Conservation (phyloP, 2,888 invertebrate species). For the Rhagonycha fulva region DNA sequence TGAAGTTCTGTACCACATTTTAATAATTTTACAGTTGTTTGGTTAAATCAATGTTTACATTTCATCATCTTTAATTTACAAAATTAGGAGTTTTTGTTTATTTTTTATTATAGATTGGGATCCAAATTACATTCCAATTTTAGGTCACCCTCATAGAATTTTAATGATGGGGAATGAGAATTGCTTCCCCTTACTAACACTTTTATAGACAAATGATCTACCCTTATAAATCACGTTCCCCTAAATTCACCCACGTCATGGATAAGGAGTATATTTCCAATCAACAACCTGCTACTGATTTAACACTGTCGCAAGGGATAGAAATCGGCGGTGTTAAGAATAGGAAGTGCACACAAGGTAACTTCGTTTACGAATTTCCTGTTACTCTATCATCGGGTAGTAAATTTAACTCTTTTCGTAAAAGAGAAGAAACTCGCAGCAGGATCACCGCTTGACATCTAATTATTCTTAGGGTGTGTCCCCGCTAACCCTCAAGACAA, state of each 20-base stretch:
- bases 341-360: constrained; percentile 22
- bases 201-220: constrained; percentile 18
- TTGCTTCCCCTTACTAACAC: not conserved
- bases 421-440: constrained; percentile 28
- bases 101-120: not conserved
- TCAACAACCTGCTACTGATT: constrained; percentile 20
- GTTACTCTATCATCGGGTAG: not conserved
- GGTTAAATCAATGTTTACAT: not conserved
- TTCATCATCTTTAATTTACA: not conserved
- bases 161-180: not conserved
- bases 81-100: not conserved
- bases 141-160: not conserved
- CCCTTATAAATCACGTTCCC: constrained; percentile 22
- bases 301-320: constrained; percentile 16
- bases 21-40: not conserved
- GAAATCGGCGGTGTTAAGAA: constrained; percentile 22
- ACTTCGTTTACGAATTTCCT: constrained; percentile 24
- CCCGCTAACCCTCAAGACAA: constrained; percentile 12
- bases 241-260: constrained; percentile 13
- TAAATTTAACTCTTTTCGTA: constrained; percentile 15
- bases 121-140: not conserved
- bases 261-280: constrained; percentile 25
- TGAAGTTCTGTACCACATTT: not conserved
- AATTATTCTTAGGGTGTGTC: constrained; percentile 10
- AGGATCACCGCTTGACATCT: constrained; percentile 29